Evolutionary conservation across 2,113 vertebrate species (phyloP).

Genomic region (Phalacrocorax brasilianus): DNA sequence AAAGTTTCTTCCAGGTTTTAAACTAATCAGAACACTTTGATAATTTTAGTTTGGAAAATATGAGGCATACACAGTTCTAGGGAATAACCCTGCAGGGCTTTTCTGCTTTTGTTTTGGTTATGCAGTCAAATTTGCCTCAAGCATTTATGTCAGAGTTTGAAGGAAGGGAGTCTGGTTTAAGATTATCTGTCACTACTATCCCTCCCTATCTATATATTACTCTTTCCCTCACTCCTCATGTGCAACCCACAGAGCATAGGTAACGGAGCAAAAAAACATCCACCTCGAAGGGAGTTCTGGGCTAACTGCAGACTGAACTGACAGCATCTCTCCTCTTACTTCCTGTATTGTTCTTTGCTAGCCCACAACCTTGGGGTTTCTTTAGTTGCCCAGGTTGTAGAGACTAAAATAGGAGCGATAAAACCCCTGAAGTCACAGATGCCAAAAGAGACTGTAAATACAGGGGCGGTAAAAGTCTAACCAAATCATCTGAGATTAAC

Average conservation of each 20-base stretch:
- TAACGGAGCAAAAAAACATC: neutral
- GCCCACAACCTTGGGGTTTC: neutral
- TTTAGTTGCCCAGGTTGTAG: neutral
- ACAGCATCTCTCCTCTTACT: neutral
- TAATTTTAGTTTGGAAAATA: constrained; percentile 37
- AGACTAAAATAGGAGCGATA: neutral
- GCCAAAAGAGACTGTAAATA: constrained; percentile 24
- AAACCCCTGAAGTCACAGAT: constrained; percentile 5
- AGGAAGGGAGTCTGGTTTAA: neutral
- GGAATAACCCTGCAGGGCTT: neutral
- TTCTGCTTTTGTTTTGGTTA: neutral
- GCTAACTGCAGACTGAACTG: neutral
- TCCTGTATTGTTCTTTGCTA: neutral
- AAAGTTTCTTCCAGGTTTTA: neutral
- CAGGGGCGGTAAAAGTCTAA: constrained; percentile 23
- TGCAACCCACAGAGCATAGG: neutral
- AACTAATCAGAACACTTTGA: neutral
- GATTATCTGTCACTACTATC: neutral
- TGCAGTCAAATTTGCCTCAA: neutral
- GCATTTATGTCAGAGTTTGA: neutral
- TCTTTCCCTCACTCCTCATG: neutral
- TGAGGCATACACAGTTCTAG: neutral
- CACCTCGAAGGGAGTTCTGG: neutral
- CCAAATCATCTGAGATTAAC: constrained; percentile 6
- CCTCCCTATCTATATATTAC: neutral